Evolutionary conservation across 2,113 vertebrate genomes (phyloP), one percentile per base, ranked within the genome.

Genomic region (Fregata magnificens): DNA sequence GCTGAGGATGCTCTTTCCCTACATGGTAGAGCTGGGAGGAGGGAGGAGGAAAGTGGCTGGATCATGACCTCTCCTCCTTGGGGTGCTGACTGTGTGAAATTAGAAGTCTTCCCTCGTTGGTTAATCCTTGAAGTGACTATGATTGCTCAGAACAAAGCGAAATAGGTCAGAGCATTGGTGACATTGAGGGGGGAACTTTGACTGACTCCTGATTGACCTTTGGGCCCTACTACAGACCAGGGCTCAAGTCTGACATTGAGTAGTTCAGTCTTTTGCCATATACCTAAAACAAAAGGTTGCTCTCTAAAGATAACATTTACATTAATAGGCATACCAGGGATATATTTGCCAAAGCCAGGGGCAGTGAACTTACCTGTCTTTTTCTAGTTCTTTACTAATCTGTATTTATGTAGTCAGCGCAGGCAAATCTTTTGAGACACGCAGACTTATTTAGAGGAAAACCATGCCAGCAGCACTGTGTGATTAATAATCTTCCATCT

Each of bases 11-110:
- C 9, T 82, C 29, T 85, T 95, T 80, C 40, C 53, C 70, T 63
- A 13, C 36, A 22, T 42, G 26, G 42, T 25, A 76, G 44, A 83
- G 40, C 42, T 90, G 44, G 62, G 55, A 83, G 50, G 13, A 73
- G 28, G 65, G 38, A 93, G 32, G 28, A 45, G 40, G 13, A 82
- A 94, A 85, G 45, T 58, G 32, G 10, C 21, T 87, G 66, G 88
- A 94, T 94, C 89, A 49, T 77, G 95, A 95, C 96, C 94, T 96
- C 58, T 80, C 26, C 20, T 97, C 97, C 94, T 87, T 0, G 0
- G 89, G 71, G 94, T 94, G 84, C 96, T 97, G 94, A 96, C 91
- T 80, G 28, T 47, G 91, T 91, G 84, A 96, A 95, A 95, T 95
- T 78, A 90, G 91, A 97, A 95, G 66, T 95, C 94, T 90, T 84